Evolutionary conservation across 2,888 invertebrate species (phyloP).

Genomic region (Polymixis lichenea): DNA sequence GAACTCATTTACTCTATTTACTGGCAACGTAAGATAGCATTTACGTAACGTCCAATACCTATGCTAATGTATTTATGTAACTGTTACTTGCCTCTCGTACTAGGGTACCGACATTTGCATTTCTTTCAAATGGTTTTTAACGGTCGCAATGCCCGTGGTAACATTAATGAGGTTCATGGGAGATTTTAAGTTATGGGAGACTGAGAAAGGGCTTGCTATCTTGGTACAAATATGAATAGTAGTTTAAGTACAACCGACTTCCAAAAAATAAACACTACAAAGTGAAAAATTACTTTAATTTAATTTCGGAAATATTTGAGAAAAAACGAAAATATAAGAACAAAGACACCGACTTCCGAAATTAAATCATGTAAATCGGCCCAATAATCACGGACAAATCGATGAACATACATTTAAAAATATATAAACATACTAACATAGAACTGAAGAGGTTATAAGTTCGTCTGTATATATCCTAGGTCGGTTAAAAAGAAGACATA

Average conservation of each 20-base stretch:
- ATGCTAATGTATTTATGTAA: slow-evolving; percentile 56
- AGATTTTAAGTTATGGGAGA: neutral
- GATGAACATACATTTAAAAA: too few relatives aligned
- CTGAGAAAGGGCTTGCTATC: neutral
- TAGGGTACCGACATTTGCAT: slow-evolving; percentile 29
- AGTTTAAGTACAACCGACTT: too few relatives aligned
- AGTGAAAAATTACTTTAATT: too few relatives aligned
- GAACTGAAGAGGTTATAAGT: too few relatives aligned
- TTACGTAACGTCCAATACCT: slow-evolving; percentile 55
- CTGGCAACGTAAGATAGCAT: slow-evolving; percentile 9
- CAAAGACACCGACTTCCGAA: too few relatives aligned
- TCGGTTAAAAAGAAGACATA: neutral
- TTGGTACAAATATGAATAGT: neutral
- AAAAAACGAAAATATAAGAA: too few relatives aligned
- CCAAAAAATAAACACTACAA: too few relatives aligned
- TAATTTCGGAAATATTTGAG: too few relatives aligned
- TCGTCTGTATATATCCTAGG: too few relatives aligned
- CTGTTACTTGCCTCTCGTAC: slow-evolving; percentile 25
- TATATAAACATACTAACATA: too few relatives aligned
- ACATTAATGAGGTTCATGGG: neutral
- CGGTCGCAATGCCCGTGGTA: neutral
- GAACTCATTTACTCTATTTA: slow-evolving; percentile 27
- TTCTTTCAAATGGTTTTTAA: slow-evolving; percentile 44
- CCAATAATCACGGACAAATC: too few relatives aligned
- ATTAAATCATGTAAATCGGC: too few relatives aligned